Percentiles rank a stretch among this genome's conserved stretches.
Conservation (phyloP, 2,888 invertebrate species). For the Ommatoiulus sabulosus region DNA sequence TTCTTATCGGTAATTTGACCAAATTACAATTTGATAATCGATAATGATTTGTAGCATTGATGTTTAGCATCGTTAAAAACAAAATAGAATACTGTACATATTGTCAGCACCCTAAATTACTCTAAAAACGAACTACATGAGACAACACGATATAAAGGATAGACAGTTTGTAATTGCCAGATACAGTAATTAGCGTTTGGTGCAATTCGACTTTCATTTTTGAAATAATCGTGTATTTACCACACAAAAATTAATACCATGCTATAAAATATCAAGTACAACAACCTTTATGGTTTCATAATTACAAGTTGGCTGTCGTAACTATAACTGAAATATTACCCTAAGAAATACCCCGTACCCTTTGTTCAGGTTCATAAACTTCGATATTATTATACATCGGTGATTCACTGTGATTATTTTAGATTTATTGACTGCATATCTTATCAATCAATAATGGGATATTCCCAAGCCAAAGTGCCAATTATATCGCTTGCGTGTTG, state of each 20-base stretch:
- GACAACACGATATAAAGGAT: too few relatives aligned
- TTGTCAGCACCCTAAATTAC: too few relatives aligned
- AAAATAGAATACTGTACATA: too few relatives aligned
- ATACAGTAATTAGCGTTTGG: too few relatives aligned
- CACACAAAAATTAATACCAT: not conserved
- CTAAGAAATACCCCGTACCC: not conserved
- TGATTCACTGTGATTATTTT: not conserved
- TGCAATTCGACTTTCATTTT: too few relatives aligned
- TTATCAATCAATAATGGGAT: not conserved
- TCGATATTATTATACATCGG: not conserved
- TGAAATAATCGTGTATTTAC: not conserved
- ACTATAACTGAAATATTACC: not conserved
- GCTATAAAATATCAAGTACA: not conserved
- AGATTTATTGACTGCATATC: not conserved
- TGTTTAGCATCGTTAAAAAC: too few relatives aligned
- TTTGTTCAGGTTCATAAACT: not conserved
- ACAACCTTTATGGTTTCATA: not conserved
- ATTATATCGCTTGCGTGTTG: not conserved
- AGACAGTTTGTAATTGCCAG: too few relatives aligned
- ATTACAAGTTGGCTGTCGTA: not conserved
- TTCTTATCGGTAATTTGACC: too few relatives aligned
- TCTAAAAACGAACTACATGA: too few relatives aligned
- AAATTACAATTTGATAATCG: too few relatives aligned
- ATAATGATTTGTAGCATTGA: too few relatives aligned
- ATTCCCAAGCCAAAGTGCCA: not conserved